Conservation (phyloP, 2,888 invertebrate species). For the Drosophila monieri region DNA sequence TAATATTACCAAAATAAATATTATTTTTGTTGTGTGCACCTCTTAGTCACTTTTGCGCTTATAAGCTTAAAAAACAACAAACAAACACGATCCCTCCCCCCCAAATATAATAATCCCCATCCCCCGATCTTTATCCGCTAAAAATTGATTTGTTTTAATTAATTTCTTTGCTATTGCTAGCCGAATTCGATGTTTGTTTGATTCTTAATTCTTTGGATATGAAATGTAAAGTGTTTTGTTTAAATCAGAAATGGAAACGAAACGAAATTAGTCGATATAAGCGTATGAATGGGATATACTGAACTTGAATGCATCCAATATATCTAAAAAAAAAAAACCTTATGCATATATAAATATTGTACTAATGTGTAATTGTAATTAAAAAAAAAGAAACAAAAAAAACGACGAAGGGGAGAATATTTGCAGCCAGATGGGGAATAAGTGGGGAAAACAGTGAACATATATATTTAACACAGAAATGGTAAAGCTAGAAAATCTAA, state of each 20-base stretch:
- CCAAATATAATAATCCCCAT: neutral
- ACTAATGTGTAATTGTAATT: conserved; percentile 70
- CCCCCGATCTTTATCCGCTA: conserved; percentile 16
- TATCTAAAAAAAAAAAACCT: conserved; percentile 42
- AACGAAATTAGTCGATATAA: conserved; percentile 48
- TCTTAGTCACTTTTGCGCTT: conserved; percentile 69
- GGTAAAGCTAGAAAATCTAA: conserved; percentile 73
- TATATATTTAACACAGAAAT: conserved; percentile 61
- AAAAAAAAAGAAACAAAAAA: conserved; percentile 2
- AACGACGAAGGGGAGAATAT: conserved; percentile 25
- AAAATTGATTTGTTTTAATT: conserved; percentile 42
- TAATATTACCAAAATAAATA: conserved; percentile 45
- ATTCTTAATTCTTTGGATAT: conserved; percentile 32
- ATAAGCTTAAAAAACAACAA: conserved; percentile 46
- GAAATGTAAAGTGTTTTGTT: conserved; percentile 37
- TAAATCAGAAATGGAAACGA: conserved; percentile 20
- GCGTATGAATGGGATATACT: conserved; percentile 54
- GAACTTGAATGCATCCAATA: conserved; percentile 51
- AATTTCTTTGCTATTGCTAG: conserved; percentile 51
- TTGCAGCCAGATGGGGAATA: conserved; percentile 46
- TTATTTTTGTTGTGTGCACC: conserved; percentile 59
- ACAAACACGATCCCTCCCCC: neutral
- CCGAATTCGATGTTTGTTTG: conserved; percentile 43
- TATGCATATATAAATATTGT: conserved; percentile 60
- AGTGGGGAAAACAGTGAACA: conserved; percentile 44